phyloP scores from a whole-genome alignment of 2,888 invertebrate species.

The Hymenopus coronatus region DNA sequence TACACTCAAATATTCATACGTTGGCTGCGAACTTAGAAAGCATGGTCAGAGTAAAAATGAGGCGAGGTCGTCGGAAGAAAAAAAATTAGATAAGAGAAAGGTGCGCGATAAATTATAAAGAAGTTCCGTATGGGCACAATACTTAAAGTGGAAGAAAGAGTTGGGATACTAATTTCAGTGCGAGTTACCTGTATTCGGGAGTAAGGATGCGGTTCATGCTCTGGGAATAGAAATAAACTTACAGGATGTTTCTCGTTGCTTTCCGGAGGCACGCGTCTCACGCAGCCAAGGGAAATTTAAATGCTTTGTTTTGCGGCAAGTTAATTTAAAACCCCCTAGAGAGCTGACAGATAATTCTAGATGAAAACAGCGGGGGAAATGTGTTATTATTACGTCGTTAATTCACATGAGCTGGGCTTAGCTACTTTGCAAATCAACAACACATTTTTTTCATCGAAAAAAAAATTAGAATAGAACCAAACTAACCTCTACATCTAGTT shows the following conservation, averaged over 20 bases:
- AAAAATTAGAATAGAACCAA: too few species aligned
- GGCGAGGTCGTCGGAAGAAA: background rate
- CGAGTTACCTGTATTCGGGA: background rate
- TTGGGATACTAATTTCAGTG: background rate
- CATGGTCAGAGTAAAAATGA: background rate
- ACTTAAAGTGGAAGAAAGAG: background rate
- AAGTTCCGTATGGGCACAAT: background rate
- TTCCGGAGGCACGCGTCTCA: background rate
- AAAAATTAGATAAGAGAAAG: background rate
- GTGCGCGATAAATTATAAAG: background rate
- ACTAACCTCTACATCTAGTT: too few species aligned
- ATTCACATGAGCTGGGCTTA: too few species aligned
- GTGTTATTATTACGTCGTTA: too few species aligned
- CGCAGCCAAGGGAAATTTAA: too few species aligned
- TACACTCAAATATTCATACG: background rate
- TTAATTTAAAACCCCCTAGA: too few species aligned
- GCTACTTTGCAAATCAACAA: too few species aligned
- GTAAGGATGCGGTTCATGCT: background rate
- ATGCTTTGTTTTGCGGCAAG: too few species aligned
- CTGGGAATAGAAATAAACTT: background rate
- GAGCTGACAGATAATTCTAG: too few species aligned
- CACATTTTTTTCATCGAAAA: too few species aligned
- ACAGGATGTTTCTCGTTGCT: background rate
- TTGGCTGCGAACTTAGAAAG: background rate
- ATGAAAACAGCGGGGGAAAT: too few species aligned